Evolutionary conservation across 2,113 vertebrate species (phyloP), one percentile per base, ranked within the genome.

Genomic region (Oreotrochilus melanogaster): DNA sequence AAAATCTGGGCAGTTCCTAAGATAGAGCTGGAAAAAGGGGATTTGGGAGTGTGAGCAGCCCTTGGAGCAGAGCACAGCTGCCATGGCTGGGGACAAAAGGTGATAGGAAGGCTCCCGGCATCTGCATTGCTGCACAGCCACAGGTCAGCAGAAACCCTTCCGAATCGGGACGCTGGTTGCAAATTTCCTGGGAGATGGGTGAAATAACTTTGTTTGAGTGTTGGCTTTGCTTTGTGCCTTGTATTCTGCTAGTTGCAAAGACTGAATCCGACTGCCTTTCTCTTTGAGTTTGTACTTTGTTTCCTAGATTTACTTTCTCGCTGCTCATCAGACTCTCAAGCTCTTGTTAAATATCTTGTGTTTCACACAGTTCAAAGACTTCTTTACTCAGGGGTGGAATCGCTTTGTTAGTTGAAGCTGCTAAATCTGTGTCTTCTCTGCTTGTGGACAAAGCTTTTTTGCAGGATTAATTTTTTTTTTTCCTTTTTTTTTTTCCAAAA

Each of bases 1-100:
- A 95, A 92, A 96, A 96, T 98, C 94, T 95, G 94, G 96, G 95
- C 97, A 96, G 94, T 97, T 96, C 97, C 94, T 96, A 65, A 76
- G 87, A 92, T 48, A 94, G 94, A 78, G 83, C 87, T 96, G 91
- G 94, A 71, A 74, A 71, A 71, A 90, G 94, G 92, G 86, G 89
- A 93, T 79, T 92, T 74, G 95, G 94, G 93, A 97, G 95, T 60
- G 91, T 14, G 85, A 97, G 95, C 88, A 87, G 92, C 82, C 33
- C 83, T 92, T 51, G 92, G 92, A 96, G 92, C 90, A 70, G 86
- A 96, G 93, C 93, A 72, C 90, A 91, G 96, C 89, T 94, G 93
- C 78, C 73, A 95, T 94, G 95, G 90, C 93, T 94, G 94, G 92
- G 95, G 83, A 96, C 95, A 95, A 96, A 97, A 97, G 93, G 93